Percentiles rank a stretch among this genome's conserved stretches.
Evolutionary conservation across 37 sponge, comb jelly and placozoan species (phyloP).

Genomic region (Sycon ciliatum): DNA sequence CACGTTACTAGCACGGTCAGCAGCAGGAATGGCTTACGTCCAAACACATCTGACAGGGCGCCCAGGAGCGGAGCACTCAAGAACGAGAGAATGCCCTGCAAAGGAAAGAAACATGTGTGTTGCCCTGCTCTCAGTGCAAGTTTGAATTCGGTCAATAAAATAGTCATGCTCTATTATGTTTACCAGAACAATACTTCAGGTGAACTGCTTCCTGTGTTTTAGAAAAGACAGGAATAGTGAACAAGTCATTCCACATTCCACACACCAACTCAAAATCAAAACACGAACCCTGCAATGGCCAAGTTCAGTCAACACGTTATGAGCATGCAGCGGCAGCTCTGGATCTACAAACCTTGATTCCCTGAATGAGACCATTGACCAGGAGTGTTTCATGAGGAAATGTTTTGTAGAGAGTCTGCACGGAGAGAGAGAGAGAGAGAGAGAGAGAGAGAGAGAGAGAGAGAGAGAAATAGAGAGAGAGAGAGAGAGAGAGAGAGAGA

Average conservation of each 20-base stretch:
- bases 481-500: neutral
- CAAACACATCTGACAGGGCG: conserved; percentile 88
- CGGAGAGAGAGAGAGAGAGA: neutral
- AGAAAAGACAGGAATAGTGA: too few relatives aligned
- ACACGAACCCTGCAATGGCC: too few relatives aligned
- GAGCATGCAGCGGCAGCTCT: too few relatives aligned
- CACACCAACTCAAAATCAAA: too few relatives aligned
- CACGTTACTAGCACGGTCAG: conserved; percentile 81
- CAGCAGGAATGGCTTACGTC: conserved; percentile 74
- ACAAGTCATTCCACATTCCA: too few relatives aligned
- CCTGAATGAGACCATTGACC: conserved; percentile 83
- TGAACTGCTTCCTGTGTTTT: too few relatives aligned
- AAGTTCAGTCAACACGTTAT: too few relatives aligned
- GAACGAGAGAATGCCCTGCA: conserved; percentile 79
- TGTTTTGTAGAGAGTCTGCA: conserved; percentile 49
- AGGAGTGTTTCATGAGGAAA: conserved; percentile 79
- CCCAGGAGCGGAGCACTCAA: conserved; percentile 80
- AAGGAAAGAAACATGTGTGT: neutral
- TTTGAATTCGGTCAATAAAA: conserved; percentile 1
- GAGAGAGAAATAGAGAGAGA: too few relatives aligned
- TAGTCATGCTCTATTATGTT: neutral
- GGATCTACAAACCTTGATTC: conserved; percentile 58
- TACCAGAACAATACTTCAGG: too few relatives aligned
- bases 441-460: neutral
- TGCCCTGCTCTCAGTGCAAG: neutral